Percentiles rank a stretch among this genome's conserved stretches.
Conservation (phyloP, 1,140 invertebrate species). For the Bombus balteatus region DNA sequence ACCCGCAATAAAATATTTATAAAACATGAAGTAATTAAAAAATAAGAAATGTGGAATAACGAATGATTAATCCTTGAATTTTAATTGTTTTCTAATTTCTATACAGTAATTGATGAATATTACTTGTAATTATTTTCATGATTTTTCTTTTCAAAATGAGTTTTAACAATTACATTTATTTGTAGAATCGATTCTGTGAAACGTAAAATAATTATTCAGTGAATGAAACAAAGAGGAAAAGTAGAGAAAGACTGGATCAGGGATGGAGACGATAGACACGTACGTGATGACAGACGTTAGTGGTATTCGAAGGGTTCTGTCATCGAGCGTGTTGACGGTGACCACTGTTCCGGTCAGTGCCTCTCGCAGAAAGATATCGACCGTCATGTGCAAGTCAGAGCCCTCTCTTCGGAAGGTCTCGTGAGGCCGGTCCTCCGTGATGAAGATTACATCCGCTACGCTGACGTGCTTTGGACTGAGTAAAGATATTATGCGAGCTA, state of each 20-base stretch:
- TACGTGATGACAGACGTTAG: slow-evolving; percentile 88
- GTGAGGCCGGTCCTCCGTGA: slow-evolving; percentile 92
- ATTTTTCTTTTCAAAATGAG: not conserved
- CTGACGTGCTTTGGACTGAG: slow-evolving; percentile 55
- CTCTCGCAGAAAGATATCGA: slow-evolving; percentile 85
- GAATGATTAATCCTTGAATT: no score
- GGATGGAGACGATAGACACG: slow-evolving; percentile 49
- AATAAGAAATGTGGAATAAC: no score
- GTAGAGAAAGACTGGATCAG: not conserved
- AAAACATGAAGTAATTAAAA: not conserved
- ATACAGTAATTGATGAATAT: no score
- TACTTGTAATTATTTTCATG: not conserved
- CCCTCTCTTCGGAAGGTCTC: slow-evolving; percentile 89
- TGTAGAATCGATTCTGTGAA: not conserved
- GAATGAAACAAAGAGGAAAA: not conserved
- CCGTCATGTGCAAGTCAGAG: slow-evolving; percentile 86
- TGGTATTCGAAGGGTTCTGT: slow-evolving; percentile 85
- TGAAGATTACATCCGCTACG: slow-evolving; percentile 91
- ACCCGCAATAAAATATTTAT: not conserved
- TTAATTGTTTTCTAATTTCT: no score
- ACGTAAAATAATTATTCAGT: not conserved
- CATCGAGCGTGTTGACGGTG: slow-evolving; percentile 87
- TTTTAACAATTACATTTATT: not conserved
- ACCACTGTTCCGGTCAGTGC: slow-evolving; percentile 87
- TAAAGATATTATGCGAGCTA: slow-evolving; percentile 52